Base-by-base conservation (phyloP, 2,113 vertebrate genomes). In the Casuarius casuarius region DNA sequence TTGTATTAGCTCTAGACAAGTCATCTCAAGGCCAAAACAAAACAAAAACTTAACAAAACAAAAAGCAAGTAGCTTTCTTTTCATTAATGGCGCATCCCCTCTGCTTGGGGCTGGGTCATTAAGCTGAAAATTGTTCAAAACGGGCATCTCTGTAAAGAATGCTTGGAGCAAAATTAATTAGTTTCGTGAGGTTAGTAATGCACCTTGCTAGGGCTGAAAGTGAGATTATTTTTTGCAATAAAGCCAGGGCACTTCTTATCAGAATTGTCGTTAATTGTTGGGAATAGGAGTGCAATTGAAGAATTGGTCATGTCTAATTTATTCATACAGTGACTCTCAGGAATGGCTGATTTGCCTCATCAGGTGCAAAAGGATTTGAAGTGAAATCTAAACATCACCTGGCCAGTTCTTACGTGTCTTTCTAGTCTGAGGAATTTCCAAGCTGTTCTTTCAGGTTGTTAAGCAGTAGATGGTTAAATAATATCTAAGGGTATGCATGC, bases 151-250 rank as follows among this genome's bases (percentile, higher is more conserved):
- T 87, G 58, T 88, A 79, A 93, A 93, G 74, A 95, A 75, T 59
- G 90, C 90, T 92, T 86, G 31, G 26, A 89, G 92, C 90, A 91
- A 96, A 97, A 91, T 91, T 94, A 96, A 94, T 96, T 92, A 95
- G 68, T 91, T 95, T 96, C 94, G 81, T 66, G 77, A 86, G 72
- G 73, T 90, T 94, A 82, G 81, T 94, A 91, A 79, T 35, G 35
- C 62, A 91, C 80, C 78, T 95, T 90, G 44, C 54, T 87, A 92
- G 2, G 10, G 58, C 71, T 78, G 87, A 85, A 95, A 94, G 67
- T 14, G 40, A 91, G 90, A 96, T 88, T 77, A 88, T 95, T 91
- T 92, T 87, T 96, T 2, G 4, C 38, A 84, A 61, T 92, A 90
- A 92, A 91, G 22, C 25, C 29, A 74, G 1, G 4, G 31, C 22